Evolutionary conservation across 1,140 invertebrate species (phyloP).

Genomic region (Listronotus oregonensis): DNA sequence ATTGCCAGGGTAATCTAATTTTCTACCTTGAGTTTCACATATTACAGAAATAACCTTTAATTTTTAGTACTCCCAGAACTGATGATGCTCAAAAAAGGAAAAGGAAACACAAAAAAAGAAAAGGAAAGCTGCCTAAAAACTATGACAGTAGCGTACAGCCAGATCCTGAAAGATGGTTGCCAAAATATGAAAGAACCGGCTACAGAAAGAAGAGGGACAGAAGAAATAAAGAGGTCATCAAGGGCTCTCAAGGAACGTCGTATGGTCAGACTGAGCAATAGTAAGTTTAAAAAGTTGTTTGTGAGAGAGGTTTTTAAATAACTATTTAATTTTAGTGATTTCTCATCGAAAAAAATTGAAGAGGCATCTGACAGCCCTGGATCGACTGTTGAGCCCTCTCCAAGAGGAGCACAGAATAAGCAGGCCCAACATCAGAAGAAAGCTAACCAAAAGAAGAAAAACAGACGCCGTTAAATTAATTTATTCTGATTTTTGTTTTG

Average conservation of each 20-base stretch:
- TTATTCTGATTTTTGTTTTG: too few relatives aligned
- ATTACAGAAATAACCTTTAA: background rate
- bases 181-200: slow-evolving; percentile 88
- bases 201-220: slow-evolving; percentile 86
- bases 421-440: slow-evolving; percentile 44
- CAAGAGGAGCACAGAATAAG: slow-evolving; percentile 35
- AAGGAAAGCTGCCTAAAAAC: slow-evolving; percentile 87
- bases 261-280: slow-evolving; percentile 78
- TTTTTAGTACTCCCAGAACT: slow-evolving; percentile 63
- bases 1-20: slow-evolving; percentile 59
- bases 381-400: slow-evolving; percentile 49
- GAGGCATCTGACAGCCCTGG: slow-evolving; percentile 40
- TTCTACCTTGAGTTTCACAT: too few relatives aligned
- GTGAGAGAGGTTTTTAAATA: slow-evolving; percentile 1
- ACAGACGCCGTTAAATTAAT: slow-evolving; percentile 47
- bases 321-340: slow-evolving; percentile 47
- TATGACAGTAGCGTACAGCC: slow-evolving; percentile 80
- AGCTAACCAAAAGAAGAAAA: slow-evolving; percentile 50
- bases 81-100: slow-evolving; percentile 70
- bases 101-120: slow-evolving; percentile 73
- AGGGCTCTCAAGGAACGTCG: slow-evolving; percentile 84
- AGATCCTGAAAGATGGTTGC: slow-evolving; percentile 98
- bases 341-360: slow-evolving; percentile 49
- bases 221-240: slow-evolving; percentile 81
- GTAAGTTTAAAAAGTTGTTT: slow-evolving; percentile 60